These are phyloP conservation scores for Eretmochelys imbricata DNA, from an alignment of 2,113 vertebrate species.

Conservation along the genomic window DNA sequence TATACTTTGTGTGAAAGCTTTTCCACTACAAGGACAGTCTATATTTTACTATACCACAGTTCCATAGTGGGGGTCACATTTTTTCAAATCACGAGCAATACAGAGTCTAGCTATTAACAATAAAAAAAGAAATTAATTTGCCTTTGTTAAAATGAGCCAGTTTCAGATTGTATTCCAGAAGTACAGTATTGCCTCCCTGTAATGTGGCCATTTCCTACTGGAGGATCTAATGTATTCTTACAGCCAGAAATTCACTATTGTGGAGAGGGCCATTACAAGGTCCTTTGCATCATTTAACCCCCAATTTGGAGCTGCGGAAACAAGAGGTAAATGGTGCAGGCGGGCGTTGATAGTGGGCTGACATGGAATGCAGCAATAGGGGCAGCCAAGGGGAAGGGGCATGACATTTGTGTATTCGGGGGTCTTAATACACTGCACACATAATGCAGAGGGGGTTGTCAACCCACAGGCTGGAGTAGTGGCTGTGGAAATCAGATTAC, in stretches of 20 bases:
- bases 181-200: background rate
- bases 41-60: background rate
- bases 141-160: background rate
- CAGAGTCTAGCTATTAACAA: background rate
- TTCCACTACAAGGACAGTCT: background rate
- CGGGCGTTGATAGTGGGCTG: fast-evolving
- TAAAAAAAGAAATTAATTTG: background rate
- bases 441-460: conserved; percentile 13
- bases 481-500: conserved; percentile 44
- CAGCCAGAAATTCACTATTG: background rate
- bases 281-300: background rate
- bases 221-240: background rate
- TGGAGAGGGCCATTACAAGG: background rate
- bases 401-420: background rate
- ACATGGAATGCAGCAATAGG: background rate
- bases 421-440: background rate
- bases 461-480: background rate
- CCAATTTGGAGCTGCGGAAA: background rate
- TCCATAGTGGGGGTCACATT: background rate
- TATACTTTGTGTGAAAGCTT: background rate
- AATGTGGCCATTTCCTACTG: background rate
- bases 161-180: conserved; percentile 17
- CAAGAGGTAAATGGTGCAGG: background rate
- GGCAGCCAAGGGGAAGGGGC: background rate
- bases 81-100: background rate